Evolutionary conservation across 2,797 vertebrate genomes (phyloP).

Genomic region (Myotis findleyi): DNA sequence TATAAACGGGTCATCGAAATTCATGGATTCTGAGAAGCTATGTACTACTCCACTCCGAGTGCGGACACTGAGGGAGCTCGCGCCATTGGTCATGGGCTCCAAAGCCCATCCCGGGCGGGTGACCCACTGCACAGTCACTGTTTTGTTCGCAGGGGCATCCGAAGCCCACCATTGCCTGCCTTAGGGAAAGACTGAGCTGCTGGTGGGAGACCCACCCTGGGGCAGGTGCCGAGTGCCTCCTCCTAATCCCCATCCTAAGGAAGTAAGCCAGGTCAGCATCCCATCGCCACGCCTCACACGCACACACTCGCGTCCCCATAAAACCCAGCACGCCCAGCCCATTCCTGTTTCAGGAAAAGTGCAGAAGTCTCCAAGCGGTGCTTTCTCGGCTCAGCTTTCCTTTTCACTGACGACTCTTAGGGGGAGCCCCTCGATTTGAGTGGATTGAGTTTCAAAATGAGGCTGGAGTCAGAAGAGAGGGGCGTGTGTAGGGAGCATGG

Average conservation of each 20-base stretch:
- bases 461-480: neutral
- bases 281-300: too few relatives aligned
- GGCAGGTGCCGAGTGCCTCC: too few relatives aligned
- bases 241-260: neutral
- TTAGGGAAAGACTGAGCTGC: neutral
- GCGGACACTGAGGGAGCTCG: neutral
- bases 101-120: neutral
- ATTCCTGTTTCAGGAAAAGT: neutral
- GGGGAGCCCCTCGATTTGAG: neutral
- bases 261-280: neutral
- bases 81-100: neutral
- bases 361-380: neutral
- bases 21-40: neutral
- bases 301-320: neutral
- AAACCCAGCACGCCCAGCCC: fast-evolving
- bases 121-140: neutral
- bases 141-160: neutral
- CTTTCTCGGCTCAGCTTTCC: neutral
- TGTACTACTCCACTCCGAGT: neutral
- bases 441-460: neutral
- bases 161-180: neutral
- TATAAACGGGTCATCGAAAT: neutral
- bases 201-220: neutral
- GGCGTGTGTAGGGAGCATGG: neutral
- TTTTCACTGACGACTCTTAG: neutral